Percentiles rank a stretch among this genome's conserved stretches.
Evolutionary conservation across 2,797 vertebrate genomes (phyloP).

Genomic region (Cygnus olor): DNA sequence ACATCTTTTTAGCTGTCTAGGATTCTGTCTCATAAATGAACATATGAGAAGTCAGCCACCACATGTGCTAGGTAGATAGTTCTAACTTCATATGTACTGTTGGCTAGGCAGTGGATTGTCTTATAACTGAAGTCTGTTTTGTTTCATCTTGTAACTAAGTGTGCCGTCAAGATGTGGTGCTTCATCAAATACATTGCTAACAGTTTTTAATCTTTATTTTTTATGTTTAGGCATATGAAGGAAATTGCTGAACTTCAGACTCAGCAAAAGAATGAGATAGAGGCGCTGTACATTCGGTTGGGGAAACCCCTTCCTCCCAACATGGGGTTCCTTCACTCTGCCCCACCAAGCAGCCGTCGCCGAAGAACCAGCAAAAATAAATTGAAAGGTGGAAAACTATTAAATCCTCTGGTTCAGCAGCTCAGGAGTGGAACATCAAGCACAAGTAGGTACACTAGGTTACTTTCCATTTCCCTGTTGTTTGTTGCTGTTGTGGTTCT

Average conservation of each 20-base stretch:
- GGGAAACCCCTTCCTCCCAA: constrained; percentile 91
- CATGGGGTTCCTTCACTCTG: constrained; percentile 87
- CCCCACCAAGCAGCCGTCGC: constrained; percentile 87
- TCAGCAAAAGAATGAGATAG: constrained; percentile 93
- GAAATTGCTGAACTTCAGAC: constrained; percentile 97
- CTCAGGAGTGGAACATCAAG: constrained; percentile 90
- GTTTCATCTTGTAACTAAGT: background rate
- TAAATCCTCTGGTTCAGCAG: constrained; percentile 95
- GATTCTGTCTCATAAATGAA: background rate
- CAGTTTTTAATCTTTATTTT: background rate
- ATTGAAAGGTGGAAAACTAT: constrained; percentile 91
- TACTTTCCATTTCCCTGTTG: accelerated
- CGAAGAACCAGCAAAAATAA: constrained; percentile 92
- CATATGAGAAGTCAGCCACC: background rate
- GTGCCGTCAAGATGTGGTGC: background rate
- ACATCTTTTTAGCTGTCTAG: background rate
- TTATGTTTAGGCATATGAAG: constrained; percentile 88
- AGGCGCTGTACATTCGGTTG: constrained; percentile 89
- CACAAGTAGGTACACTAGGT: constrained; percentile 77
- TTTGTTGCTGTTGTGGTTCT: background rate
- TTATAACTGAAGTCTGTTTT: background rate
- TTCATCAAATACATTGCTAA: background rate
- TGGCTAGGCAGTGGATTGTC: background rate
- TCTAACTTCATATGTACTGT: background rate
- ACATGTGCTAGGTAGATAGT: background rate